Evolutionary conservation across 2,888 invertebrate genomes (phyloP), one percentile per base, ranked within the genome.

Genomic region (Eupithecia dodoneata): DNA sequence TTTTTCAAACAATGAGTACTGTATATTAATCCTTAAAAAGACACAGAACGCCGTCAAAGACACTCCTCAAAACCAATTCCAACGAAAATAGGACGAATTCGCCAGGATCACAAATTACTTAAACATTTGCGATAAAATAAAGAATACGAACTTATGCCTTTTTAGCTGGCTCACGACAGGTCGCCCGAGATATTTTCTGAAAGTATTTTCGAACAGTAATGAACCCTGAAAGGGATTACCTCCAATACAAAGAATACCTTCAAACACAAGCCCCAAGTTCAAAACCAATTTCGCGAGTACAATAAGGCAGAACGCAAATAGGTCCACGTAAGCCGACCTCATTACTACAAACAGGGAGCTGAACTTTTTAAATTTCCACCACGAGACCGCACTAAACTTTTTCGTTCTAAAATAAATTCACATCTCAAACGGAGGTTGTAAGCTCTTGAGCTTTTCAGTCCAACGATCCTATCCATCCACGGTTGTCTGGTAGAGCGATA

Each of bases 371-470:
- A 76, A 77, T 80, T 76, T 71, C 79, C 75, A 72, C 70, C 70
- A 49, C 49, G 49, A 65, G 73, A n/a, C 45, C 70, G 71, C 63
- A 65, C 73, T 45, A 65, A 84, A 85, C 79, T 80, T 86, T 81
- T 83, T 77, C 79, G 74, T 81, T 75, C 83, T 80, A 83, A 86
- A 87, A 85, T 83, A 84, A 87, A 87, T 85, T 83, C 79, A 66
- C 77, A 81, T 81, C 70, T 71, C 71, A 71, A 66, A 77, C 7
- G 63, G 69, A 45, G 47, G 41, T 66, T 42, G 41, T 65, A 42
- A n/a, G n/a, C n/a, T n/a, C n/a, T n/a, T n/a, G n/a, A n/a, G n/a
- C n/a, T n/a, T n/a, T n/a, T n/a, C n/a, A n/a, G n/a, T n/a, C n/a
- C n/a, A n/a, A n/a, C n/a, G n/a, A n/a, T n/a, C n/a, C n/a, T n/a